Conservation (phyloP, 2,797 vertebrate genomes). For the Gila robusta region DNA sequence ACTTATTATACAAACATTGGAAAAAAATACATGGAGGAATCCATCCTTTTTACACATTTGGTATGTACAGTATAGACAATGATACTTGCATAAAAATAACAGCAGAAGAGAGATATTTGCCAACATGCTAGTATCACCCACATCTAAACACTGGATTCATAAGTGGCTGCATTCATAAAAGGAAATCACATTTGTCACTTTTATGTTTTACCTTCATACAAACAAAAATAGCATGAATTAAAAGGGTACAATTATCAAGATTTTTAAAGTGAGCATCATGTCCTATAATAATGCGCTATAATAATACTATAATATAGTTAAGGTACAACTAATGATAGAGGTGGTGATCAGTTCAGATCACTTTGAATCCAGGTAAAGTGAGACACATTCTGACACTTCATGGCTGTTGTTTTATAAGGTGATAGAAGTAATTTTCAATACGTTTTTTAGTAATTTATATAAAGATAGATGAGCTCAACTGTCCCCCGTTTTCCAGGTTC, state of each 20-base stretch:
- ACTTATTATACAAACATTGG: background rate
- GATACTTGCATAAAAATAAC: background rate
- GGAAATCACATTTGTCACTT: background rate
- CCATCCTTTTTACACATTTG: background rate
- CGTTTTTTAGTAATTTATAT: background rate
- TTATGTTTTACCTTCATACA: background rate
- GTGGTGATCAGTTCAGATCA: background rate
- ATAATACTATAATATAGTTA: background rate
- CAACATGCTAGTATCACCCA: background rate
- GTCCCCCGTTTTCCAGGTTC: background rate
- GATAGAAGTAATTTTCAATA: too few species aligned
- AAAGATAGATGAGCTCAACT: background rate
- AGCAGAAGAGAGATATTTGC: background rate
- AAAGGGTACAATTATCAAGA: background rate
- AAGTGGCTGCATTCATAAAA: background rate
- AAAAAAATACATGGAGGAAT: constrained; percentile 1
- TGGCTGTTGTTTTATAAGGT: background rate
- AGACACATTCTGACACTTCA: constrained; percentile 2
- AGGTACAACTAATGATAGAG: background rate
- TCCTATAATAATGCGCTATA: background rate
- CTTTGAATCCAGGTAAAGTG: background rate
- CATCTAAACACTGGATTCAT: background rate
- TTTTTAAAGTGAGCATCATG: background rate
- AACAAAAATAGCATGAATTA: background rate
- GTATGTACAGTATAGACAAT: background rate